Evolutionary conservation across 2,113 vertebrate species (phyloP).

Genomic region (Vimba vimba): DNA sequence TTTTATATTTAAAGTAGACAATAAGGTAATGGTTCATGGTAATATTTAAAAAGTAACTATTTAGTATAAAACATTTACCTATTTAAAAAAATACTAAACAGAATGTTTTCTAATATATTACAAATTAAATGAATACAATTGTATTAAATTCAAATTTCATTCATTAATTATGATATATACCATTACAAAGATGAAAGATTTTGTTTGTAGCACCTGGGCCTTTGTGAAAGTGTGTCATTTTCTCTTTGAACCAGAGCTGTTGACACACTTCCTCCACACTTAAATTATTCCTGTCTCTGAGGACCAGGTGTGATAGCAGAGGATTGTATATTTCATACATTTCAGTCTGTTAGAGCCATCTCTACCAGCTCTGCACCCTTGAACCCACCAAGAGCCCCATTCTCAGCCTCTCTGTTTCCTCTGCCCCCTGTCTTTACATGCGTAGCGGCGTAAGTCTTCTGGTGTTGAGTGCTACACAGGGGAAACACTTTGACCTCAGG

Average conservation of each 20-base stretch:
- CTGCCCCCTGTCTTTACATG: slow-evolving; percentile 13
- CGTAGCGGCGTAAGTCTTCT: slow-evolving; percentile 33
- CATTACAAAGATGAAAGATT: too few relatives aligned
- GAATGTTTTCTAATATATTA: not conserved
- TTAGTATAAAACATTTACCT: not conserved
- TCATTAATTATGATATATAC: too few relatives aligned
- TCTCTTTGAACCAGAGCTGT: slow-evolving; percentile 31
- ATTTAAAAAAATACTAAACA: not conserved
- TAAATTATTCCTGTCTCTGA: slow-evolving; percentile 36
- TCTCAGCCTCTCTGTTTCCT: slow-evolving; percentile 27
- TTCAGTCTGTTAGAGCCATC: slow-evolving; percentile 54
- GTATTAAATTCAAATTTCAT: too few relatives aligned
- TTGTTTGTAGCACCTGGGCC: not conserved
- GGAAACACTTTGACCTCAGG: slow-evolving; percentile 51
- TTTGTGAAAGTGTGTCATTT: not conserved
- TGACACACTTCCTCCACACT: slow-evolving; percentile 36
- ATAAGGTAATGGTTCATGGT: not conserved
- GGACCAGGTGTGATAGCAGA: slow-evolving; percentile 23
- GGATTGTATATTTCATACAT: slow-evolving; percentile 31
- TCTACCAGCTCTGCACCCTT: slow-evolving; percentile 22
- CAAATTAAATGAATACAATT: not conserved
- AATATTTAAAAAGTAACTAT: not conserved
- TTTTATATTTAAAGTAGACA: not conserved
- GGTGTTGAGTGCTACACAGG: slow-evolving; percentile 44
- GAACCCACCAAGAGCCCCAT: slow-evolving; percentile 26